Evolutionary conservation across 2,888 invertebrate genomes (phyloP), one percentile per base, ranked within the genome.

Genomic region (Troides oblongomaculatus): DNA sequence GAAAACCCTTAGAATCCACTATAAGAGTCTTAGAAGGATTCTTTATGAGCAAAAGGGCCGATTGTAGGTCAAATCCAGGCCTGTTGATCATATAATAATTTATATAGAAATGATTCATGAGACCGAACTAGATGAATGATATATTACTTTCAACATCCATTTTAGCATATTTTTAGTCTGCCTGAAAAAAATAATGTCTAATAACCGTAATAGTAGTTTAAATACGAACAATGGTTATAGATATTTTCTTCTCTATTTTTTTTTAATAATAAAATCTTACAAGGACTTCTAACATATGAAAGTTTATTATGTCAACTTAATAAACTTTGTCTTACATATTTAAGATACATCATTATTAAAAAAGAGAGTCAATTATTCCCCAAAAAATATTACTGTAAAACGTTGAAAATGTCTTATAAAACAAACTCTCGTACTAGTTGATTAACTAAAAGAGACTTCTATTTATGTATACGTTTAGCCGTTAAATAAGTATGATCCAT

Each of bases 11-110:
- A 77, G 74, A 79, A 82, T 82, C 80, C 77, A 81, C 79, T 84
- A 80, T 80, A 77, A 82, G 82, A 79, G 76, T 79, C 82, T 81
- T 85, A 84, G 85, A 83, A 81, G 80, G 82, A 83, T 86, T 84
- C 81, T 86, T 87, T 86, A 82, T 81, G 82, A 79, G 76, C 78
- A 76, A 78, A 83, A 84, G 82, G 81, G 80, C 81, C 81, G 79
- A 82, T 80, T 82, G 78, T 78, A 77, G 77, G 71, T 72, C 70
- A 73, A 76, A 78, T 76, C 75, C 77, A 70, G 73, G 70, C 74
- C 76, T 78, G 79, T 66, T 66, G 68, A 69, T 63, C 71, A 21
- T 56, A 23, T 72, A 71, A 70, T 72, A 68, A 74, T 73, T 69
- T 69, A 69, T 62, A 25, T 66, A 71, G 74, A 71, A 46, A 72